Conservation (phyloP, 2,113 vertebrate genomes). For the Caloenas nicobarica region DNA sequence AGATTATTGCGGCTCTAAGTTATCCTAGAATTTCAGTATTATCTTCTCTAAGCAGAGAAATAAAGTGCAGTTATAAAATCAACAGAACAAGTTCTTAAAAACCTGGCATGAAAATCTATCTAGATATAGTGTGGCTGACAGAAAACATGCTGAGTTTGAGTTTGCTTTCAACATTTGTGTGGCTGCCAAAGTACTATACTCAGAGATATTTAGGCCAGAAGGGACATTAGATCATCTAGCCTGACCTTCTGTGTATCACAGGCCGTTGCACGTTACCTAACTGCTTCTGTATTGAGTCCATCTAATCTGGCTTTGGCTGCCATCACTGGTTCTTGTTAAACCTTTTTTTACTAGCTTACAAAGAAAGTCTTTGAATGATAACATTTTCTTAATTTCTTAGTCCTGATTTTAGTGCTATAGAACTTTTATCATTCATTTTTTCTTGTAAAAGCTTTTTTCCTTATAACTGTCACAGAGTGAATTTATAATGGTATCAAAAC, state of each 20-base stretch:
- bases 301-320: conserved; percentile 32
- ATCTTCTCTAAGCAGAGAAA: not conserved
- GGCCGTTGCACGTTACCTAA: conserved; percentile 26
- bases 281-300: not conserved
- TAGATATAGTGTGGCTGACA: conserved; percentile 52
- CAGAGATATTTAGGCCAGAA: conserved; percentile 58
- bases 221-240: conserved; percentile 61
- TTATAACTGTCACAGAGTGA: not conserved
- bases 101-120: conserved; percentile 38
- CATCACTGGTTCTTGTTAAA: conserved; percentile 21
- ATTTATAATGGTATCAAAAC: not conserved
- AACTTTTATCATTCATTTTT: not conserved
- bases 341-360: not conserved
- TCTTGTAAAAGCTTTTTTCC: not conserved
- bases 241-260: conserved; percentile 39
- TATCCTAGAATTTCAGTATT: not conserved
- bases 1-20: not conserved
- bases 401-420: not conserved
- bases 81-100: conserved; percentile 30
- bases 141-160: conserved; percentile 54
- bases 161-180: conserved; percentile 51
- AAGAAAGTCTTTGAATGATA: not conserved
- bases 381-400: not conserved
- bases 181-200: conserved; percentile 42
- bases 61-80: conserved; percentile 15